Base-by-base conservation (phyloP, 2,888 invertebrate genomes). In the Eugnorisma glareosa region DNA sequence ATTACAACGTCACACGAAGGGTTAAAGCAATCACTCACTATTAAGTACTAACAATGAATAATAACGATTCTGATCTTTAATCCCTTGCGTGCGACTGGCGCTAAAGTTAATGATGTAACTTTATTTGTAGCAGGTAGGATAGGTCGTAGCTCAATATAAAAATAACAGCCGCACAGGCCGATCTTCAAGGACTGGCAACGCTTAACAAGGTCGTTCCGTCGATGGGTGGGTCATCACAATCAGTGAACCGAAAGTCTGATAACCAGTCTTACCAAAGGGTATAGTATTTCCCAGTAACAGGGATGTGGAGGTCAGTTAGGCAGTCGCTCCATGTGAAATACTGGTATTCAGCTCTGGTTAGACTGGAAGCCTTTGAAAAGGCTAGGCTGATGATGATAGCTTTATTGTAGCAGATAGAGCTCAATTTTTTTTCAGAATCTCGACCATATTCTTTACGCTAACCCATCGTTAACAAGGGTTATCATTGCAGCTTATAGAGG, bases 11-110 rank as follows among this genome's bases (percentile, higher is more conserved):
- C 28, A 57, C 2, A 45, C 37, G 10, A 54, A 5, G 13, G 68
- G 43, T 69, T 82, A 66, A 13, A 66, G 59, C 77, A 70, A 82
- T 82, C 77, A 82, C 21, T 51, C 64, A 67, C 48, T 59, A 83
- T 72, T 72, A 72, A 54, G 54, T 64, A 35, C n/a, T 68, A 37
- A 67, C 28, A 67, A 79, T 73, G 18, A 73, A 84, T 81, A 59
- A 51, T 81, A 73, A 81, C 73, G 40, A 54, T n/a, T 54, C 15
- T 84, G 84, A 79, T 82, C 73, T 82, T 73, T 82, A 66, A 66
- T 51, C 81, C 66, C 45, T 64, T 48, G 61, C 67, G 57, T 48
- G 61, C 61, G 67, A 61, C 51, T 70, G 70, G 69, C 77, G 78
- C 75, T 79, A 15, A 45, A n/a, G 13, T n/a, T 54, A 24, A 48